Evolutionary conservation across 2,797 vertebrate genomes (phyloP).

Genomic region (Chromobotia macracanthus): DNA sequence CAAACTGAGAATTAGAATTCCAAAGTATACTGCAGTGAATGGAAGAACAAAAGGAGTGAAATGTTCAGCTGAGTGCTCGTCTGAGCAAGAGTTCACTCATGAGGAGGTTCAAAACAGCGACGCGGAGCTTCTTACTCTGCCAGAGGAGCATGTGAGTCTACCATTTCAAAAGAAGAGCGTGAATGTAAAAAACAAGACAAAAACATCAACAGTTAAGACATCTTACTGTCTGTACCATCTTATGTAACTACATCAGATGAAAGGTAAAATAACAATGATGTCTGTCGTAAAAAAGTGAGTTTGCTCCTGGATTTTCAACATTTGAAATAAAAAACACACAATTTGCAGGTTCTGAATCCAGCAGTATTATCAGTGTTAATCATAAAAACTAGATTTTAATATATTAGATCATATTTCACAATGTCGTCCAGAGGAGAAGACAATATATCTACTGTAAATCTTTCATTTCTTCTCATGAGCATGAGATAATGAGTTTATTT

Average conservation of each 20-base stretch:
- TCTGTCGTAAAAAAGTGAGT: not conserved
- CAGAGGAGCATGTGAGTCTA: conserved; percentile 6
- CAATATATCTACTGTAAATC: conserved; percentile 4
- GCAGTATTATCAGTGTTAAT: not conserved
- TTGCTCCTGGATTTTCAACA: not conserved
- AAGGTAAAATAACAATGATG: conserved; percentile 17
- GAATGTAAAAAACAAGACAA: conserved; percentile 18
- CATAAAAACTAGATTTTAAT: not conserved
- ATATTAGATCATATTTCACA: too few species aligned
- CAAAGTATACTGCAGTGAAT: conserved; percentile 19
- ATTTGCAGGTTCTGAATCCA: conserved; percentile 9
- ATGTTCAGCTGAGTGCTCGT: conserved; percentile 20
- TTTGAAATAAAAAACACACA: not conserved
- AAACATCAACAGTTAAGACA: conserved; percentile 5
- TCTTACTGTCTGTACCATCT: conserved; percentile 15
- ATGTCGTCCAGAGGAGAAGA: conserved; percentile 2
- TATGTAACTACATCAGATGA: conserved; percentile 16
- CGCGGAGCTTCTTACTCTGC: conserved; percentile 14
- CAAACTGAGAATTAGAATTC: conserved; percentile 26
- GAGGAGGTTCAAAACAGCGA: conserved; percentile 4
- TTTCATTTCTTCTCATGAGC: not conserved
- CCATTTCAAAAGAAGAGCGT: conserved; percentile 9
- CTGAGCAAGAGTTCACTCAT: conserved; percentile 33
- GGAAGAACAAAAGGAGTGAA: conserved; percentile 31
- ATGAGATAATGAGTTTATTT: conserved; percentile 38